A percentile compares a stretch with the other conserved stretches of the same genome.
phyloP scores from a whole-genome alignment of 2,797 vertebrate species.

The Mormyrops attenuatus region DNA sequence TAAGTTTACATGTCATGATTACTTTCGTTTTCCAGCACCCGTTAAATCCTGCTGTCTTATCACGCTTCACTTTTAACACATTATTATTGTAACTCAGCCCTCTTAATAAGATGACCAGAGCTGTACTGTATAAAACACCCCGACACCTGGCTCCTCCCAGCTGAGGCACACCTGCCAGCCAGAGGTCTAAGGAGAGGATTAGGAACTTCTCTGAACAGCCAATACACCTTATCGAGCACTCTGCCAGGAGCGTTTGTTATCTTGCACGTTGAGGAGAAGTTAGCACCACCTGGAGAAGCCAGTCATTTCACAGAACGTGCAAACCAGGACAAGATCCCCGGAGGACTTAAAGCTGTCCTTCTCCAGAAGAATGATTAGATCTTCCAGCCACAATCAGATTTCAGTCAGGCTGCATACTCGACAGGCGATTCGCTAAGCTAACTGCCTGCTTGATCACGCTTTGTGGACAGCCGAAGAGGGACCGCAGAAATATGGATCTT shows the following conservation, averaged over 20 bases:
- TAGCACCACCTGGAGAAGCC: neutral
- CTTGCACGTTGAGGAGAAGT: neutral
- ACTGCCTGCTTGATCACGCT: neutral
- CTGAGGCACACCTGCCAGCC: neutral
- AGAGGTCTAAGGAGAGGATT: neutral
- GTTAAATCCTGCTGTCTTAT: neutral
- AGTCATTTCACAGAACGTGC: neutral
- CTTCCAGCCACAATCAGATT: neutral
- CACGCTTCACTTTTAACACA: neutral
- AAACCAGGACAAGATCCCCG: neutral
- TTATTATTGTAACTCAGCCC: neutral
- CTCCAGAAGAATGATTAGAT: constrained; percentile 4
- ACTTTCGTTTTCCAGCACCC: neutral
- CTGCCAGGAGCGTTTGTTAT: neutral
- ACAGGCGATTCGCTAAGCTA: neutral
- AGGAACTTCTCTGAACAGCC: neutral
- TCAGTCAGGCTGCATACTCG: neutral
- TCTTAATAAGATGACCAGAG: neutral
- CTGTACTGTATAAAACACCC: neutral
- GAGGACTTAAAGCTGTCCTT: neutral
- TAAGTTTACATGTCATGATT: neutral
- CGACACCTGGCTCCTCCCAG: neutral
- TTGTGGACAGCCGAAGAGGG: neutral
- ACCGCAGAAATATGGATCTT: neutral
- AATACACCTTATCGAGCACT: neutral